Conservation (phyloP, 2,888 invertebrate species). For the Amphimallon solstitiale region DNA sequence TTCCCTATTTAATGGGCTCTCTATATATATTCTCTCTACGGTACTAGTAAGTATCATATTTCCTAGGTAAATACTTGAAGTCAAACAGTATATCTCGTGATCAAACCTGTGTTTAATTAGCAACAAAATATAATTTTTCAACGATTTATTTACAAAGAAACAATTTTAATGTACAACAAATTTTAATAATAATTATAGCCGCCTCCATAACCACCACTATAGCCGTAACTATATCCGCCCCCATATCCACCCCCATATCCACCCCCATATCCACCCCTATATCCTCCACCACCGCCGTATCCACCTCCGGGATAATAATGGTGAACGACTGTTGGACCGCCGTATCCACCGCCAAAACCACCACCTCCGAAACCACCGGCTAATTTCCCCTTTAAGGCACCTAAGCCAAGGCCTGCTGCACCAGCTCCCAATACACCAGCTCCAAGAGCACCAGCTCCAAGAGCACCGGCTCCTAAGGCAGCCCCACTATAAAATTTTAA, state of each 20-base stretch:
- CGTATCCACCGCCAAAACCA: background rate
- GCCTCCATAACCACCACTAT: background rate
- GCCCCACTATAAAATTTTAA: slow-evolving; percentile 7
- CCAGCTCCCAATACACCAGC: slow-evolving; percentile 22
- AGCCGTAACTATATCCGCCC: slow-evolving; percentile 6
- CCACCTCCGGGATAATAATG: background rate
- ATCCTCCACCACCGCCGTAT: slow-evolving; percentile 21
- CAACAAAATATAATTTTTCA: too few relatives aligned
- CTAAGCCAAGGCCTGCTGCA: slow-evolving; percentile 19
- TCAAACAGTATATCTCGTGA: too few relatives aligned
- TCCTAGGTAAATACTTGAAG: too few relatives aligned
- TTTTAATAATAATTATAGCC: slow-evolving; percentile 6
- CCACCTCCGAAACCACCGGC: background rate
- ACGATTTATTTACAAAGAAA: slow-evolving; percentile 7
- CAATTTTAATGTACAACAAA: background rate
- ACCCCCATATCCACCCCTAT: slow-evolving; percentile 13
- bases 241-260: slow-evolving; percentile 27
- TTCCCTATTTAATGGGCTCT: too few relatives aligned
- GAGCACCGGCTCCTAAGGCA: slow-evolving; percentile 7
- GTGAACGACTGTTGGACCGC: background rate
- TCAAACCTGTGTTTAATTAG: too few relatives aligned
- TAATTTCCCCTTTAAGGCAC: slow-evolving; percentile 1
- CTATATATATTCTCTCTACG: too few relatives aligned
- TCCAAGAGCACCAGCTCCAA: slow-evolving; percentile 8
- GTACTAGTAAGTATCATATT: too few relatives aligned